These are phyloP conservation scores for Neocloeon triangulifer DNA, from an alignment of 1,140 invertebrate genomes.

Conservation along the genomic window DNA sequence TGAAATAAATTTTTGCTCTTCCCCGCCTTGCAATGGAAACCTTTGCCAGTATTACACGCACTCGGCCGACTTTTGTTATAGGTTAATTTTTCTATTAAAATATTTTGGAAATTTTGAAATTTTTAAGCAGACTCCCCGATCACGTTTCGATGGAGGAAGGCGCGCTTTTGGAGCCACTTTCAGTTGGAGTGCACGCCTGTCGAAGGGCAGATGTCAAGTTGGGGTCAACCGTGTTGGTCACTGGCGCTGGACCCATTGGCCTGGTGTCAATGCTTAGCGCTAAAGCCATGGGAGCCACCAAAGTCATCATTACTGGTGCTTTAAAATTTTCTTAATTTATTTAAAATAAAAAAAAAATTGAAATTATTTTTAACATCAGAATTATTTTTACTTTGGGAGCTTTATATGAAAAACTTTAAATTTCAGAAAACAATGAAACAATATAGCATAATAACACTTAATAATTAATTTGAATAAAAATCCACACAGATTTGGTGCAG, in stretches of 20 bases:
- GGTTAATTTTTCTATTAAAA: too few species aligned
- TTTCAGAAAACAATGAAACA: too few species aligned
- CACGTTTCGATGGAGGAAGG: constrained; percentile 80
- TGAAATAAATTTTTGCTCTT: constrained; percentile 71
- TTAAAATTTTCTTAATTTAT: too few species aligned
- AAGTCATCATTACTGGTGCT: constrained; percentile 62
- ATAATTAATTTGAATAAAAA: too few species aligned
- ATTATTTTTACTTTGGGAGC: too few species aligned
- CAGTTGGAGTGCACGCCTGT: constrained; percentile 86
- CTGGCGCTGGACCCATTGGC: constrained; percentile 84
- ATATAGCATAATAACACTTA: too few species aligned
- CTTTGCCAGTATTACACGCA: constrained; percentile 67
- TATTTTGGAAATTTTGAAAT: too few species aligned
- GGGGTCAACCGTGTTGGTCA: constrained; percentile 58
- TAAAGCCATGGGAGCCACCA: constrained; percentile 69
- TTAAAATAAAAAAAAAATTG: too few species aligned
- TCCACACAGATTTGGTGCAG: constrained; percentile 66
- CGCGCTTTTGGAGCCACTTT: constrained; percentile 75
- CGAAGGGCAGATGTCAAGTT: constrained; percentile 45
- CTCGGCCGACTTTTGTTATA: constrained; percentile 82
- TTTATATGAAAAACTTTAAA: too few species aligned
- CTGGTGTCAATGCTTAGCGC: constrained; percentile 63
- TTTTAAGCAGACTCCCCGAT: constrained; percentile 49
- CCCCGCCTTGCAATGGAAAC: constrained; percentile 71
- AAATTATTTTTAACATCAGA: too few species aligned